Conservation (phyloP, 2,888 invertebrate species). For the Blastobasis lacticolella region DNA sequence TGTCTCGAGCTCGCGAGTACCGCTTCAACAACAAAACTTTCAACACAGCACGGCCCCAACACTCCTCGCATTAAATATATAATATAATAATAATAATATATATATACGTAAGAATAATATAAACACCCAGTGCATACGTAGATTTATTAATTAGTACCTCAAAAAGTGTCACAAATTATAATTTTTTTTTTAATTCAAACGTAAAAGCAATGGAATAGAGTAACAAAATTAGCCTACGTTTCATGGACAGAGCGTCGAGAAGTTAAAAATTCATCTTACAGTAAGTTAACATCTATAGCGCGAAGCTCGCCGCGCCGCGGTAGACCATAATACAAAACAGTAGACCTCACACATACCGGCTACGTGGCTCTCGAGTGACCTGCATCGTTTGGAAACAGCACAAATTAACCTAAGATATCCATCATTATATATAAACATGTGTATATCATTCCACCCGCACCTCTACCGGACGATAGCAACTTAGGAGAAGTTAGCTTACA, state of each 20-base stretch:
- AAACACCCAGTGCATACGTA: constrained; percentile 65
- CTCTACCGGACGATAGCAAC: constrained; percentile 55
- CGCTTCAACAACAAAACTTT: constrained; percentile 42
- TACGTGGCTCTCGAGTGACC: constrained; percentile 16
- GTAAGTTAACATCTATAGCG: constrained; percentile 11
- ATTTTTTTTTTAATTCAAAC: constrained; percentile 25
- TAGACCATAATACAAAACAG: constrained; percentile 26
- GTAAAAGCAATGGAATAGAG: constrained; percentile 48
- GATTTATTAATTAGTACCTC: constrained; percentile 55
- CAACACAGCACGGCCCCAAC: constrained; percentile 53
- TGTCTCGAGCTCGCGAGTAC: constrained; percentile 40
- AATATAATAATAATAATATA: constrained; percentile 11
- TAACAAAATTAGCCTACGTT: constrained; percentile 48
- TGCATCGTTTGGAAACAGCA: constrained; percentile 52
- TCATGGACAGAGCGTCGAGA: constrained; percentile 40
- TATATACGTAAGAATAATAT: constrained; percentile 33
- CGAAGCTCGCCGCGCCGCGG: constrained; percentile 15
- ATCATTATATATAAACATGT: constrained; percentile 66
- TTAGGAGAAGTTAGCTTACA: constrained; percentile 54
- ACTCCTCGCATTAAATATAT: constrained; percentile 29
- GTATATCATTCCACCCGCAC: constrained; percentile 58
- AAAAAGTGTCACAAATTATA: constrained; percentile 40
- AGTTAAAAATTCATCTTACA: constrained; percentile 16
- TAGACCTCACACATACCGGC: constrained; percentile 20
- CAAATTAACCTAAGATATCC: constrained; percentile 70